A percentile compares a stretch with the other conserved stretches of the same genome.
These are phyloP conservation scores for Thamnophis sirtalis DNA, from an alignment of 2,113 vertebrate species.

Conservation along the genomic window DNA sequence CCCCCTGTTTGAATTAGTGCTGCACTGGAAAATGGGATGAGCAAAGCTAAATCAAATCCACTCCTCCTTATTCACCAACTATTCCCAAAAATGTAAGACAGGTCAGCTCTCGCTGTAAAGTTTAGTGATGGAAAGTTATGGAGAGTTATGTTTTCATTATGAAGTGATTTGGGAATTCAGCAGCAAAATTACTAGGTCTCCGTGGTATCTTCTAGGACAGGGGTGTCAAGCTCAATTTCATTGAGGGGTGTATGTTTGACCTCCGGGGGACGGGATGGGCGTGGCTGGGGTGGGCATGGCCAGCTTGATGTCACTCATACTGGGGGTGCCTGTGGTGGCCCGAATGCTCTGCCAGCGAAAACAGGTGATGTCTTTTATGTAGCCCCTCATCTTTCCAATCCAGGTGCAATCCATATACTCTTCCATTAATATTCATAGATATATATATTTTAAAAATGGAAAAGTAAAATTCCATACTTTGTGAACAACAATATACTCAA, in stretches of 20 bases:
- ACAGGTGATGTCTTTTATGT: background rate
- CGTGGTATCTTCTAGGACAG: background rate
- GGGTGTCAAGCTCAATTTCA: no score
- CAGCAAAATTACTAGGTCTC: background rate
- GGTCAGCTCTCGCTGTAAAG: background rate
- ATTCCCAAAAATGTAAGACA: background rate
- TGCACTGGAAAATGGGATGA: background rate
- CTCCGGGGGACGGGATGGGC: no score
- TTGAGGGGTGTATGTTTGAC: no score
- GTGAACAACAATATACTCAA: background rate
- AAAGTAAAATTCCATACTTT: background rate
- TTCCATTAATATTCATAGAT: background rate
- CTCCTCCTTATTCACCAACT: background rate
- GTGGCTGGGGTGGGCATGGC: no score
- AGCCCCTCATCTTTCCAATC: background rate
- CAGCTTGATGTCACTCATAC: no score
- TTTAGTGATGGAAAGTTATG: background rate
- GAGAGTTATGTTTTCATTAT: background rate
- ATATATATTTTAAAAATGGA: background rate
- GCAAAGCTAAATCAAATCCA: background rate
- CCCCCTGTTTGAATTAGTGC: background rate
- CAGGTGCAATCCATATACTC: background rate
- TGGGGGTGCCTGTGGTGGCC: no score
- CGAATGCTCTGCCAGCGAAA: no score
- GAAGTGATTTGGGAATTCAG: background rate